Evolutionary conservation across 2,113 vertebrate genomes (phyloP).

Genomic region (Saguinus midas): DNA sequence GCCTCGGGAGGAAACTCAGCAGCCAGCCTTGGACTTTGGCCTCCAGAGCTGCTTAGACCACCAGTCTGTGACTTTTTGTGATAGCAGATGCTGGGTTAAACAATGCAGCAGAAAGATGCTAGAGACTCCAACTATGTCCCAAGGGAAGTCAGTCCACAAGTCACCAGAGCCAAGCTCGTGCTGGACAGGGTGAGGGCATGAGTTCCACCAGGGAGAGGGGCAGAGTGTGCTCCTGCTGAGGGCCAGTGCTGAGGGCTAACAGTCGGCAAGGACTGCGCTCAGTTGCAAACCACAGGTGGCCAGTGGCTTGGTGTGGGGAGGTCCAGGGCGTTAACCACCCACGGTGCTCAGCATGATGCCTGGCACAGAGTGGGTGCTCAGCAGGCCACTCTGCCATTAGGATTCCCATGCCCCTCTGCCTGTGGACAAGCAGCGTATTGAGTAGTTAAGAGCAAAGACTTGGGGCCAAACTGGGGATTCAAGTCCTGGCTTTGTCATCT

Average conservation of each 20-base stretch:
- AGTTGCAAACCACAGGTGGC: neutral
- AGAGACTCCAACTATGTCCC: neutral
- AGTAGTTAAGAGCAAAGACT: neutral
- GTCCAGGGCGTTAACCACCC: neutral
- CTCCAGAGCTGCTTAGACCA: neutral
- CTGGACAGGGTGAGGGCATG: too few relatives aligned
- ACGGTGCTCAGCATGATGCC: neutral
- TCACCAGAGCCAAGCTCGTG: neutral
- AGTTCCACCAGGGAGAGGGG: too few relatives aligned
- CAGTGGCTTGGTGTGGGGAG: accelerated
- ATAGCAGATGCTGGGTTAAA: neutral
- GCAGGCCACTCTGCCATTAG: neutral
- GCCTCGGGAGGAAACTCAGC: neutral
- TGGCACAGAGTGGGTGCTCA: neutral
- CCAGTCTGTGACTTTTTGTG: neutral
- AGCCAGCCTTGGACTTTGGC: neutral
- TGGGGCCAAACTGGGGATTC: neutral
- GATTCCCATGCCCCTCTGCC: neutral
- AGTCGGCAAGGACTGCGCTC: too few relatives aligned
- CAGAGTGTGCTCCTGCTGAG: neutral
- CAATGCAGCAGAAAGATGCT: neutral
- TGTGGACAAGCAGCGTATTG: neutral
- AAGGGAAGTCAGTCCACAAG: neutral
- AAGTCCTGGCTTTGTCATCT: neutral
- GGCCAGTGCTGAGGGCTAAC: neutral